These are phyloP conservation scores for Erithacus rubecula DNA, from an alignment of 2,797 vertebrate species.

Conservation along the genomic window DNA sequence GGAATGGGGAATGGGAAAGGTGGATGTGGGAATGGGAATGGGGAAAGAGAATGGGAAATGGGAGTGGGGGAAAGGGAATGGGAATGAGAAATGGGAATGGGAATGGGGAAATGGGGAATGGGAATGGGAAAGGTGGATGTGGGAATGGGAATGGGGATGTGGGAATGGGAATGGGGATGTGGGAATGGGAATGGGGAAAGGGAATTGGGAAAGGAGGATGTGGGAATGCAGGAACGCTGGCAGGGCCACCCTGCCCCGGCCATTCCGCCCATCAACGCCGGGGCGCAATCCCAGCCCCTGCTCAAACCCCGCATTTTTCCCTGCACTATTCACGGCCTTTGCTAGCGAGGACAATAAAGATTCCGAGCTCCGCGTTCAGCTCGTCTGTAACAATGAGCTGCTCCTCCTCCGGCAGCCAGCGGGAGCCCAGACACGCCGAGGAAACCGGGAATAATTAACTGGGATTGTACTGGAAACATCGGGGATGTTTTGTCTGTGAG, in stretches of 20 bases:
- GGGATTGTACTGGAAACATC: background rate
- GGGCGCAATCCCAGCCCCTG: constrained; percentile 16
- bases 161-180: background rate
- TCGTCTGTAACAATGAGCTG: constrained; percentile 47
- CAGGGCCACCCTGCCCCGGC: background rate
- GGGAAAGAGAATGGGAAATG: no score
- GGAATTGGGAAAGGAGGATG: no score
- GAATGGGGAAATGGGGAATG: no score
- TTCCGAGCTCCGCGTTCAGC: background rate
- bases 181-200: no score
- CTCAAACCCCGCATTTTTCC: constrained; percentile 57
- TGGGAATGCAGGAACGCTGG: background rate
- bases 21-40: no score
- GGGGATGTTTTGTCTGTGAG: constrained; percentile 37
- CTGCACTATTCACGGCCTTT: constrained; percentile 51
- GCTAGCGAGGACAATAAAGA: constrained; percentile 13
- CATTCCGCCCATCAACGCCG: background rate
- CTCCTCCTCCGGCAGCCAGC: constrained; percentile 35
- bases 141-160: background rate
- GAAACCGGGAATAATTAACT: constrained; percentile 36
- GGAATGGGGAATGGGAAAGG: no score
- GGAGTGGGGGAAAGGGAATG: no score
- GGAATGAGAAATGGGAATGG: no score
- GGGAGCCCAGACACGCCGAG: background rate
- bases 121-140: background rate